Percentiles rank a stretch among this genome's conserved stretches.
Evolutionary conservation across 92 coral and sea anemone species (phyloP).

Genomic region (Paramuricea clavata): DNA sequence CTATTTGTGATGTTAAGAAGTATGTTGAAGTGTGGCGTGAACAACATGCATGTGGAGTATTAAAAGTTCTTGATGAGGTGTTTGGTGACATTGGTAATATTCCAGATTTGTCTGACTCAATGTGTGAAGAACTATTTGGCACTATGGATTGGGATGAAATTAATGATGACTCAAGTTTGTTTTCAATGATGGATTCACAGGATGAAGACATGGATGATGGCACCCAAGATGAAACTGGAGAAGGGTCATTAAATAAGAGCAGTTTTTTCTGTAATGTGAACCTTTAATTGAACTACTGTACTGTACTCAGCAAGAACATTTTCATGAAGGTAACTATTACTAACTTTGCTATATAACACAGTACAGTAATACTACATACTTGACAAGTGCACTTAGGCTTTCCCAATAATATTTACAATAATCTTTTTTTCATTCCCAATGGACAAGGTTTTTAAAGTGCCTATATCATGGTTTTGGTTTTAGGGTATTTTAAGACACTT

Average conservation of each 20-base stretch:
- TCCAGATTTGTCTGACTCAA: not conserved
- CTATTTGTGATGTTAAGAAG: not conserved
- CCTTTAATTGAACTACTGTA: not conserved
- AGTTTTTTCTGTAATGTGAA: constrained; percentile 1
- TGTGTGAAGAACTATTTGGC: not conserved
- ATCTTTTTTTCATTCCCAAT: not conserved
- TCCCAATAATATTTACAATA: not conserved
- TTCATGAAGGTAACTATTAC: not conserved
- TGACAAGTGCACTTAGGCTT: not conserved
- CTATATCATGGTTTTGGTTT: too few relatives aligned
- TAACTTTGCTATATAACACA: not conserved
- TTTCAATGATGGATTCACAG: constrained; percentile 3
- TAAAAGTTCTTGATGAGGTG: not conserved
- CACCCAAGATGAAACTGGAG: not conserved
- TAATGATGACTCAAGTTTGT: not conserved
- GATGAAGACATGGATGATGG: constrained; percentile 1
- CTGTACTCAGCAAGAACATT: not conserved
- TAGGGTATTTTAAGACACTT: too few relatives aligned
- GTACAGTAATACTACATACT: not conserved
- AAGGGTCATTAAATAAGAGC: not conserved
- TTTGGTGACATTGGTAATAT: constrained; percentile 4
- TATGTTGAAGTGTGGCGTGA: constrained; percentile 16
- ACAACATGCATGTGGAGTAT: constrained; percentile 2
- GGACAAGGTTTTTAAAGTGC: not conserved
- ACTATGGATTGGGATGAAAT: constrained; percentile 4